A percentile compares a stretch with the other conserved stretches of the same genome.
Conservation (phyloP, 2,797 vertebrate species). For the Heliangelus exortis region DNA sequence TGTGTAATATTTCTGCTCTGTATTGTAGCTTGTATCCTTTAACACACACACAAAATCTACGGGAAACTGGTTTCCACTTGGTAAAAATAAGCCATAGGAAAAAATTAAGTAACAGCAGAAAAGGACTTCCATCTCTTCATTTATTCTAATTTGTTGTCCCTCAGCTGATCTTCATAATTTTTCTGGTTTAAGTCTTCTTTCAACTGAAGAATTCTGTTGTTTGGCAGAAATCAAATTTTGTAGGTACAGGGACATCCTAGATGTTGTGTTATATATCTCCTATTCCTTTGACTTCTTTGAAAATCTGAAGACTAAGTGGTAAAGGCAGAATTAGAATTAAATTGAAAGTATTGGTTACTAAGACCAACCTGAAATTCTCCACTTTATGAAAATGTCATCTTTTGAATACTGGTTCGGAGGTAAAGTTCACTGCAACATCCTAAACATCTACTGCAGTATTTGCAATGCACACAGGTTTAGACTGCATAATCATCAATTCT, state of each 20-base stretch:
- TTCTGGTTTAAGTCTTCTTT: background rate
- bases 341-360: background rate
- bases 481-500: background rate
- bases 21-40: background rate
- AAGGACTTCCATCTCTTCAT: background rate
- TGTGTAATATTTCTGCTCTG: background rate
- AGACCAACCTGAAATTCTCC: background rate
- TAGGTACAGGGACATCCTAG: background rate
- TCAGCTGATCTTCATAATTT: background rate
- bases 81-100: background rate
- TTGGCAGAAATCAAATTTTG: background rate
- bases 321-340: background rate
- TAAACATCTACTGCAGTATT: background rate
- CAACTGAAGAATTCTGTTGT: background rate
- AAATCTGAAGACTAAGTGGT: background rate
- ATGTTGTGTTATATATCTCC: background rate
- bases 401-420: background rate
- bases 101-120: background rate
- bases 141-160: background rate
- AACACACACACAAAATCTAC: background rate
- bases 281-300: background rate
- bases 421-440: background rate
- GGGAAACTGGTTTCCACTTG: background rate
- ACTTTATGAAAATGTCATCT: background rate
- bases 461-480: background rate